Base-by-base conservation (phyloP, 2,797 vertebrate genomes). In the Spinus pinus region DNA sequence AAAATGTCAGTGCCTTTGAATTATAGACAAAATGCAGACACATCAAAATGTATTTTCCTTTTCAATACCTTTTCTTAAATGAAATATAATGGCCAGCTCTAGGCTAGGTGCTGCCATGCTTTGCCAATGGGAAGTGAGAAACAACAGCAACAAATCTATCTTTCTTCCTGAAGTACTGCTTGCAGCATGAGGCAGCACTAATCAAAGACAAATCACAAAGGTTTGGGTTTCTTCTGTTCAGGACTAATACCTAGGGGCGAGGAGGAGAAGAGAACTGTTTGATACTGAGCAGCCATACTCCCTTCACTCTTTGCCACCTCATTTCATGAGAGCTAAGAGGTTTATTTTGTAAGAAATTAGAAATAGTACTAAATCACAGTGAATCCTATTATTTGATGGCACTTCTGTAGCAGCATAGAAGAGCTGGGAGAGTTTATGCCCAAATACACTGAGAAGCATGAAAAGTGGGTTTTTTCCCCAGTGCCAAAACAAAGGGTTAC, bases 131-230 rank as follows among this genome's bases (percentile, higher is more conserved):
- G 87, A 86, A 86, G 87, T 23, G 70, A 88, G 89, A 86, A 95
- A 95, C 85, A 95, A 93, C 80, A 96, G 95, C 93, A 96, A 81
- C 81, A 96, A 92, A 95, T 96, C 51, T 49, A 88, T 94, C 93
- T 95, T 93, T 94, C 85, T 92, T 94, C 67, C 90, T 35, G 46
- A 92, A 87, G 91, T 92, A 54, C 74, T 84, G 92, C 77, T 96
- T 90, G 87, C 95, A 95, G 94, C 91, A 14, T 71, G 94, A 94
- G 90, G 88, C 92, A 89, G 91, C 86, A 41, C 93, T 93, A 95
- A 95, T 96, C 95, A 97, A 96, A 96, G 96, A 80, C 88, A 90
- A 90, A 94, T 74, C 93, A 82, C 91, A 94, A 92, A 92, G 90
- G 90, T 94, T 92, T 88, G 91, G 93, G 33, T 83, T 84, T 81